These are phyloP conservation scores for Quadriops clusia DNA, from an alignment of 2,888 invertebrate genomes.

Conservation along the genomic window DNA sequence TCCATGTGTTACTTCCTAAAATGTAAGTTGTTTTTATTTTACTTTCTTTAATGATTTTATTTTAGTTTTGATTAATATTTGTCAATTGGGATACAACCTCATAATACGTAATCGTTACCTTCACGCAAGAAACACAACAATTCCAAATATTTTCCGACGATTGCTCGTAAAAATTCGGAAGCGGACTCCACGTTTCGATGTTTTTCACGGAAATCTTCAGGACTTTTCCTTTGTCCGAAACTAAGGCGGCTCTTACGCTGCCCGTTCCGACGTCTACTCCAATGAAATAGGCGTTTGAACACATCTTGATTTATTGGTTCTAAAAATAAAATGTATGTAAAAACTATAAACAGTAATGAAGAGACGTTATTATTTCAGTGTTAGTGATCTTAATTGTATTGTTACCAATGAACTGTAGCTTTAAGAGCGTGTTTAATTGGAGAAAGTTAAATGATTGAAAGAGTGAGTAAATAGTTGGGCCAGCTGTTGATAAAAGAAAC, in stretches of 20 bases:
- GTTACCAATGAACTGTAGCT: too few relatives aligned
- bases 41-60: background rate
- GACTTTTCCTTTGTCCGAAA: slow-evolving; percentile 56
- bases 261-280: slow-evolving; percentile 92
- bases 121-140: slow-evolving; percentile 58
- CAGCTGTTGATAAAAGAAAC: too few relatives aligned
- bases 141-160: slow-evolving; percentile 84
- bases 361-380: too few relatives aligned
- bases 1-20: slow-evolving; percentile 48
- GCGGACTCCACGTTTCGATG: slow-evolving; percentile 68
- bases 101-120: slow-evolving; percentile 49
- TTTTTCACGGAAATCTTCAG: slow-evolving; percentile 48
- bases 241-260: slow-evolving; percentile 77
- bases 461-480: too few relatives aligned
- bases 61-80: background rate
- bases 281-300: slow-evolving; percentile 45
- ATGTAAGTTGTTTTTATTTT: slow-evolving; percentile 13
- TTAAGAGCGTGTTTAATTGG: too few relatives aligned
- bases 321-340: too few relatives aligned
- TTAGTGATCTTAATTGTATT: too few relatives aligned
- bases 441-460: too few relatives aligned
- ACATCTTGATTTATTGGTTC: too few relatives aligned
- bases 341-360: too few relatives aligned
- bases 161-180: slow-evolving; percentile 74
- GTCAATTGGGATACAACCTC: background rate